Evolutionary conservation across 1,140 invertebrate genomes (phyloP).

Genomic region (Dreissena rostriformis): DNA sequence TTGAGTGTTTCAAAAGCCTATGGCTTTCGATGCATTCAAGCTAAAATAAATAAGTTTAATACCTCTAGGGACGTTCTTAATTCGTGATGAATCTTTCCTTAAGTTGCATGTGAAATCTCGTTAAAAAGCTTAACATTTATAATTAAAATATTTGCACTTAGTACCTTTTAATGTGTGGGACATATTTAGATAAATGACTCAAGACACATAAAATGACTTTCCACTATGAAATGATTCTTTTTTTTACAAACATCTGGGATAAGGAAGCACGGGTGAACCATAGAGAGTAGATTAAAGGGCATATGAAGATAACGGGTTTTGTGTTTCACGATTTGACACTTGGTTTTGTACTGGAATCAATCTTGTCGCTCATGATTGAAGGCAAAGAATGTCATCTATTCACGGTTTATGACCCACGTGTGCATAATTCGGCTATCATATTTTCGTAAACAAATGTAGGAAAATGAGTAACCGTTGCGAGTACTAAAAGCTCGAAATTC

Average conservation of each 20-base stretch:
- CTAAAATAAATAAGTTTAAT: no score
- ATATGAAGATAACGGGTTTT: constrained; percentile 2
- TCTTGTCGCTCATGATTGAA: not conserved
- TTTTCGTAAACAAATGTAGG: constrained; percentile 1
- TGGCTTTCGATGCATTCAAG: no score
- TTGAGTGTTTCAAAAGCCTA: no score
- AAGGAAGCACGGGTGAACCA: not conserved
- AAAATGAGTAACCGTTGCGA: not conserved
- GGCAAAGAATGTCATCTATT: not conserved
- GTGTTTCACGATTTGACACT: constrained; percentile 43
- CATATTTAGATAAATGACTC: constrained; percentile 42
- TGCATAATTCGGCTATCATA: not conserved
- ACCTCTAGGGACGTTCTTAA: no score
- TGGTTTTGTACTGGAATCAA: constrained; percentile 9
- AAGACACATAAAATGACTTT: not conserved
- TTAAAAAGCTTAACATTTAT: constrained; percentile 47
- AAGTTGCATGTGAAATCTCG: constrained; percentile 31
- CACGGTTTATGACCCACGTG: not conserved
- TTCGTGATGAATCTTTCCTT: not conserved
- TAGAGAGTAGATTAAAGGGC: not conserved
- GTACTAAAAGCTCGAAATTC: not conserved
- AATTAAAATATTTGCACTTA: constrained; percentile 52
- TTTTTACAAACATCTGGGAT: not conserved
- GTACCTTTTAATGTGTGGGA: constrained; percentile 28
- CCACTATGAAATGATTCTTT: not conserved